These are phyloP conservation scores for Apodemia duryi DNA, from an alignment of 2,888 invertebrate species.

Conservation along the genomic window DNA sequence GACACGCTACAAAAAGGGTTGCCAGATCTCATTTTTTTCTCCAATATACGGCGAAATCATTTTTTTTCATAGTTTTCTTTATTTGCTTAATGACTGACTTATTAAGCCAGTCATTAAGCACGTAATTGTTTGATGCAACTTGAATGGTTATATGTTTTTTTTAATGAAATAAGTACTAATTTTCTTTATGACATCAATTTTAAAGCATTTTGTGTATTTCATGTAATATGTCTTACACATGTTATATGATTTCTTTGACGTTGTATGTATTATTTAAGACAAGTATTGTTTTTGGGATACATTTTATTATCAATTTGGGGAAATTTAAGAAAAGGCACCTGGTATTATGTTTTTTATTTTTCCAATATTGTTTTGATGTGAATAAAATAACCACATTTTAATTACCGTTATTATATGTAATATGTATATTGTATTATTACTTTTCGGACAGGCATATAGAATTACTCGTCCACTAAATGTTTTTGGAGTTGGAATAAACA, in stretches of 20 bases:
- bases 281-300: no score
- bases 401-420: not conserved
- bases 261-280: no score
- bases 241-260: no score
- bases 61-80: no score
- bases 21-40: not conserved
- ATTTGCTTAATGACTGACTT: no score
- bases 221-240: no score
- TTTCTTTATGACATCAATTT: no score
- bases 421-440: not conserved
- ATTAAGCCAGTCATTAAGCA: no score
- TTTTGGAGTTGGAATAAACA: not conserved
- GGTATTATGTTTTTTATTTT: not conserved
- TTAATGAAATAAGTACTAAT: no score
- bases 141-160: no score
- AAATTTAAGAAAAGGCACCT: not conserved
- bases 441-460: not conserved
- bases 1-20: not conserved
- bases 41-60: not conserved
- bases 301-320: not conserved
- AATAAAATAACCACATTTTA: not conserved
- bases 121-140: no score
- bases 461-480: not conserved
- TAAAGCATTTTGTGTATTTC: no score
- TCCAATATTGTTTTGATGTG: not conserved